Base-by-base conservation (phyloP, 2,113 vertebrate genomes). In the Tragelaphus strepsiceros region DNA sequence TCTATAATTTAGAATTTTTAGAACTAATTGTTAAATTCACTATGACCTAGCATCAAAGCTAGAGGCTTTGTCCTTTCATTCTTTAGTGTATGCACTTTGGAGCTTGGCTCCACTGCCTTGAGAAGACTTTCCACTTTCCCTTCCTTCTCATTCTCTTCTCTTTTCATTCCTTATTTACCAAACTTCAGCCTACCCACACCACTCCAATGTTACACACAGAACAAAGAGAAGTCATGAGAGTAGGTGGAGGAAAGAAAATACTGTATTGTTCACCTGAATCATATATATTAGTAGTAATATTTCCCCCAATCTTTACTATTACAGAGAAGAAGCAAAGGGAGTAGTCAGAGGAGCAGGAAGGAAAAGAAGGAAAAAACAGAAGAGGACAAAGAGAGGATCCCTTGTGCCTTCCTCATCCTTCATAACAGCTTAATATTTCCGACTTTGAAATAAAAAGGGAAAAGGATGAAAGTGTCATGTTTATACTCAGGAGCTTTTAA, bases 401-500 rank as follows among this genome's bases (percentile, higher is more conserved):
- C 71, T 71, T 62, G 26, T 84, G 43, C 8, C 19, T 89, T 88
- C 53, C 21, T 80, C 49, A 14, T 80, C 2, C 16, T 67, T 94
- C 78, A 22, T 11, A 59, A 67, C 19, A 35, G 19, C 39, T 51
- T 56, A 64, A 26, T 58, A 87, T 67, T 97, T 94, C 80, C 32
- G 90, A 92, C 24, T 97, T 83, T 88, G 53, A 86, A 93, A 77
- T 3, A 54, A 35, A 95, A 88, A 84, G 56, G 93, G 46, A 91
- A 97, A 92, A 97, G 97, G 96, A 92, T 94, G 80, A 97, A 96
- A 97, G 88, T 95, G 97, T 97, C 96, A 28, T 32, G 2, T 90
- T 80, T 96, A 96, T 82, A 88, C 93, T 97, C 53, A 94, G 91
- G 96, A 91, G 30, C 15, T 56, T 53, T 96, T 96, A 61, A 97